phyloP scores from a whole-genome alignment of 23 tunicate species.

The Trididemnum nubilum region DNA sequence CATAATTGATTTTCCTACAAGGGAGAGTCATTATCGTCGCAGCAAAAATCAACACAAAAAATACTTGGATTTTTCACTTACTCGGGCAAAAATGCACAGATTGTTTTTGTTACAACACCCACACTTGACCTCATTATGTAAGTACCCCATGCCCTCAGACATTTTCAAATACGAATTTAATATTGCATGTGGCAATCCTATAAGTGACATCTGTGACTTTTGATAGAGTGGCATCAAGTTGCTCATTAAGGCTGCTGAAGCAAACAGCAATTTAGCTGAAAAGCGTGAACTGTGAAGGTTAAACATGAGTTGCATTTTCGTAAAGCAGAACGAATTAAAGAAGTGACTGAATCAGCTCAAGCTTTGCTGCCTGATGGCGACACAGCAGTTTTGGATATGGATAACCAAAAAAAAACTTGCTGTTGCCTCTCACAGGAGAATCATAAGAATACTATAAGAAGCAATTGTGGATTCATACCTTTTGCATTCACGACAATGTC shows the following conservation, averaged over 20 bases:
- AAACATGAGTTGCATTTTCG: constrained; percentile 14
- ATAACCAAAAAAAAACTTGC: constrained; percentile 24
- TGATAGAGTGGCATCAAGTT: constrained; percentile 13
- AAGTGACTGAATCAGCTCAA: constrained; percentile 9
- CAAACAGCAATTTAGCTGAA: background rate
- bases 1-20: constrained; percentile 9
- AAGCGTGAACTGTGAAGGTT: background rate
- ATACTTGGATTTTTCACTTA: constrained; percentile 6
- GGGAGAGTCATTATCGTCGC: constrained; percentile 27
- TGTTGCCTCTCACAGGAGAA: background rate
- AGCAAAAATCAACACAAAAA: constrained; percentile 9
- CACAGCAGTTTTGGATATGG: constrained; percentile 22
- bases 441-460: background rate
- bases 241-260: constrained; percentile 7
- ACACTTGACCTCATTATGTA: background rate
- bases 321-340: constrained; percentile 19
- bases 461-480: no score
- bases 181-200: constrained; percentile 15
- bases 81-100: constrained; percentile 13
- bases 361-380: background rate
- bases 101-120: background rate
- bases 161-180: constrained; percentile 22
- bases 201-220: background rate
- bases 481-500: no score
- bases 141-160: background rate